These are phyloP conservation scores for Tetragnatha versicolor DNA, from an alignment of 1,140 invertebrate species.

Conservation along the genomic window DNA sequence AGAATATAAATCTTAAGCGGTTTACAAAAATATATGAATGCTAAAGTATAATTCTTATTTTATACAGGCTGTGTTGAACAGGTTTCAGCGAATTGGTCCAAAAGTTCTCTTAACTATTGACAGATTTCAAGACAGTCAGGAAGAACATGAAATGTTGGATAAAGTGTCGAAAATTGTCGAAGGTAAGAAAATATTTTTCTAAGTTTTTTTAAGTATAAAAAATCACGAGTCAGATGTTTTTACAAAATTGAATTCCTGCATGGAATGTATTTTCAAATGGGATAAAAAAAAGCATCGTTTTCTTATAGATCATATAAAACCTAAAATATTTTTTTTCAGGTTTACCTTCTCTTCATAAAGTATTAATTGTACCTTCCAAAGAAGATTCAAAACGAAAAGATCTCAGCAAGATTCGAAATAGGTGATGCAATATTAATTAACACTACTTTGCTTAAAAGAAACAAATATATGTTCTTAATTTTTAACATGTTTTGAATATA, in stretches of 20 bases:
- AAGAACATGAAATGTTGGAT: slow-evolving; percentile 24
- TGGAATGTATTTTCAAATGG: not conserved
- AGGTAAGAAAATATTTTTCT: not conserved
- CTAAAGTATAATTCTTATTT: not conserved
- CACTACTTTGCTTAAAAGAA: too few relatives aligned
- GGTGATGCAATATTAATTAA: not conserved
- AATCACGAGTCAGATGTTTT: not conserved
- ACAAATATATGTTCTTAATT: too few relatives aligned
- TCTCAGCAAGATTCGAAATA: slow-evolving; percentile 10
- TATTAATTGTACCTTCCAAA: slow-evolving; percentile 17
- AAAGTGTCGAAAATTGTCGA: slow-evolving; percentile 41
- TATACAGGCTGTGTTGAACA: slow-evolving; percentile 39
- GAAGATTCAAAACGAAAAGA: slow-evolving; percentile 20
- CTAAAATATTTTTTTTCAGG: not conserved
- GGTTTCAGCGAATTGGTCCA: slow-evolving; percentile 47
- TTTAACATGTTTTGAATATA: too few relatives aligned
- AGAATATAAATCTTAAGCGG: too few relatives aligned
- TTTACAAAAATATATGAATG: too few relatives aligned
- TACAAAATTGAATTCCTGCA: not conserved
- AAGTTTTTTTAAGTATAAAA: not conserved
- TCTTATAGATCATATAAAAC: too few relatives aligned
- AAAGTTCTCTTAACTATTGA: slow-evolving; percentile 55
- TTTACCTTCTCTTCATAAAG: not conserved
- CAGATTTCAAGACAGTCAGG: slow-evolving; percentile 13
- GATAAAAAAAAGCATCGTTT: not conserved